Evolutionary conservation across 2,888 invertebrate genomes (phyloP).

Genomic region (Ferdinandea cuprea): DNA sequence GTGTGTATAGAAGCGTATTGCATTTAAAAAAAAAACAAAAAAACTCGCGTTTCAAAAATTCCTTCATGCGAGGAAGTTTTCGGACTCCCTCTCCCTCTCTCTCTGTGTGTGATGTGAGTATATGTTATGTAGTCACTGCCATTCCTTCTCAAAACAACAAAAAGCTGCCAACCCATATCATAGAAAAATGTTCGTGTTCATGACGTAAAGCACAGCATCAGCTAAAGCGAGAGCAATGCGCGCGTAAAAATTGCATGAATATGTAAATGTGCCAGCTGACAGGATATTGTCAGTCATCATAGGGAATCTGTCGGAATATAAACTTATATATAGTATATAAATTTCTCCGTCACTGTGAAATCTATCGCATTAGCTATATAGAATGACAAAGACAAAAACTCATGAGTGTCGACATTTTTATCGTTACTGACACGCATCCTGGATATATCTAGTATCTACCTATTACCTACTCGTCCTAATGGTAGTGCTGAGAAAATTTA

Average conservation of each 20-base stretch:
- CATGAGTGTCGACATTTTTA: slow-evolving; percentile 43
- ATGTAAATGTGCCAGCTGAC: slow-evolving; percentile 73
- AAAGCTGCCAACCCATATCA: slow-evolving; percentile 2
- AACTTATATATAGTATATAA: no score
- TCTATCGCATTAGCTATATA: slow-evolving; percentile 66
- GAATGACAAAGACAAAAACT: slow-evolving; percentile 48
- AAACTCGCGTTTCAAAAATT: slow-evolving; percentile 62
- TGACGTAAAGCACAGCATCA: slow-evolving; percentile 45
- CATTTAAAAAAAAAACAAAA: slow-evolving; percentile 57
- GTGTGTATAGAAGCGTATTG: slow-evolving; percentile 48
- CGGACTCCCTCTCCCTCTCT: no score
- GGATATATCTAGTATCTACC: no score
- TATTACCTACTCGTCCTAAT: slow-evolving; percentile 1
- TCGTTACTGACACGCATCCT: slow-evolving; percentile 66
- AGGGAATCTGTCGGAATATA: slow-evolving; percentile 66
- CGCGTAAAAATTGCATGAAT: slow-evolving; percentile 72
- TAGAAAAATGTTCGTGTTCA: slow-evolving; percentile 65
- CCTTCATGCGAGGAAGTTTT: slow-evolving; percentile 64
- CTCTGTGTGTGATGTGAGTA: no score
- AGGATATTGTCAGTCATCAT: slow-evolving; percentile 73
- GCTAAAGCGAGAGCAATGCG: slow-evolving; percentile 40
- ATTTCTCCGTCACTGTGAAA: no score
- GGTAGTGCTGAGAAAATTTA: slow-evolving; percentile 45
- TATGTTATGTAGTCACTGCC: slow-evolving; percentile 1
- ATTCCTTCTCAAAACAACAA: neutral